Conservation (phyloP, 2,797 vertebrate species). For the Lophotriccus pileatus region DNA sequence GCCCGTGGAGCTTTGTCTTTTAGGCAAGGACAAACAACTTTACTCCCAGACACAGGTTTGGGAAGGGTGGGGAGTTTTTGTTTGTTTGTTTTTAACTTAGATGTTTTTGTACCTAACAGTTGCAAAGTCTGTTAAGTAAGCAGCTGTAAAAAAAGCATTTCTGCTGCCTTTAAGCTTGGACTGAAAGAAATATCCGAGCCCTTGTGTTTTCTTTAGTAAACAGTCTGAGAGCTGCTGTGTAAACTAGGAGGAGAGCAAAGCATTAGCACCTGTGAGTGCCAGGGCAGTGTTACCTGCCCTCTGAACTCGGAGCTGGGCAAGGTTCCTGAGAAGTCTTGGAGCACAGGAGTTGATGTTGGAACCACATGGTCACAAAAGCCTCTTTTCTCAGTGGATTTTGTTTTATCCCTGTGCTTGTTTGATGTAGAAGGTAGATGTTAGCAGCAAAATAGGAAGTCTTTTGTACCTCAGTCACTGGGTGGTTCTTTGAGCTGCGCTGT, state of each 20-base stretch:
- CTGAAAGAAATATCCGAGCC: not conserved
- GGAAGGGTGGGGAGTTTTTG: fast-evolving
- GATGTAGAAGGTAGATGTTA: not conserved
- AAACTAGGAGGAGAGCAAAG: not conserved
- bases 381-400: not conserved
- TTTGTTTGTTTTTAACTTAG: not conserved
- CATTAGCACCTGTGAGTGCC: not conserved
- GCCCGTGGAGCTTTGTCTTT: not conserved
- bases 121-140: not conserved
- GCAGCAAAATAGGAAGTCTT: not conserved
- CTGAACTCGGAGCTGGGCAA: not conserved
- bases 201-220: not conserved
- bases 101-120: not conserved
- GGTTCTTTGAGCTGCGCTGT: not conserved
- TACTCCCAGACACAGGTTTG: not conserved
- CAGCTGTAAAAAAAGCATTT: not conserved
- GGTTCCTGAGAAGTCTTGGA: not conserved
- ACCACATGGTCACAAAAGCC: not conserved
- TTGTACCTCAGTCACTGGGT: not conserved
- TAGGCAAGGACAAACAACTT: not conserved
- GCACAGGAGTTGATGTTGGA: not conserved
- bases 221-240: not conserved
- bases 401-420: not conserved
- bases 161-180: not conserved
- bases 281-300: not conserved